Conservation (phyloP, 2,797 vertebrate genomes). For the Crenuchus spilurus region DNA sequence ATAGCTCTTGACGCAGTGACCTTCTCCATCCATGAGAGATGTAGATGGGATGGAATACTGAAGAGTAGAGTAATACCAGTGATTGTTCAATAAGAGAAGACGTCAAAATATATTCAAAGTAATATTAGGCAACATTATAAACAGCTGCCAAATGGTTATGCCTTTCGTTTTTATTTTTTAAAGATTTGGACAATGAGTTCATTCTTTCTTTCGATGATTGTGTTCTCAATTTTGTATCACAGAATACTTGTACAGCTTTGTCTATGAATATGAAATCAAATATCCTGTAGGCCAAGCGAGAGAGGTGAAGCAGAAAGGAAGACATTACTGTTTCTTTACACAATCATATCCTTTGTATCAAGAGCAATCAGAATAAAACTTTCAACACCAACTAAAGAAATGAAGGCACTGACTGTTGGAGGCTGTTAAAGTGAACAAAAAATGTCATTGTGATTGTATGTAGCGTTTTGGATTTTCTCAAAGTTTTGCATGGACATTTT, state of each 20-base stretch:
- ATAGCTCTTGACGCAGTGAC: constrained; percentile 64
- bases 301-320: constrained; percentile 70
- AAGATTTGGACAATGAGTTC: constrained; percentile 38
- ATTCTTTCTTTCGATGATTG: constrained; percentile 46
- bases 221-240: constrained; percentile 53
- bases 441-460: constrained; percentile 56
- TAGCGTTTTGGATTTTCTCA: constrained; percentile 58
- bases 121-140: constrained; percentile 55
- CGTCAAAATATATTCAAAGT: constrained; percentile 56
- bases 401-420: constrained; percentile 84
- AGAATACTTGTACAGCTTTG: constrained; percentile 54
- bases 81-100: constrained; percentile 56
- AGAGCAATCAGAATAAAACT: constrained; percentile 63
- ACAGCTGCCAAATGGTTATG: constrained; percentile 56
- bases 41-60: constrained; percentile 47
- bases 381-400: constrained; percentile 65
- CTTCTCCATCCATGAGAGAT: constrained; percentile 40
- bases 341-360: constrained; percentile 59
- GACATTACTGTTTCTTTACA: constrained; percentile 53
- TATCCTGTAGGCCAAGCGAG: constrained; percentile 59
- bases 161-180: constrained; percentile 44
- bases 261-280: constrained; percentile 42
- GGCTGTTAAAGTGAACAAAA: constrained; percentile 47
- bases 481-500: constrained; percentile 77
- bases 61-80: constrained; percentile 53